phyloP scores from a whole-genome alignment of 2,113 vertebrate genomes.

The Panurus biarmicus region DNA sequence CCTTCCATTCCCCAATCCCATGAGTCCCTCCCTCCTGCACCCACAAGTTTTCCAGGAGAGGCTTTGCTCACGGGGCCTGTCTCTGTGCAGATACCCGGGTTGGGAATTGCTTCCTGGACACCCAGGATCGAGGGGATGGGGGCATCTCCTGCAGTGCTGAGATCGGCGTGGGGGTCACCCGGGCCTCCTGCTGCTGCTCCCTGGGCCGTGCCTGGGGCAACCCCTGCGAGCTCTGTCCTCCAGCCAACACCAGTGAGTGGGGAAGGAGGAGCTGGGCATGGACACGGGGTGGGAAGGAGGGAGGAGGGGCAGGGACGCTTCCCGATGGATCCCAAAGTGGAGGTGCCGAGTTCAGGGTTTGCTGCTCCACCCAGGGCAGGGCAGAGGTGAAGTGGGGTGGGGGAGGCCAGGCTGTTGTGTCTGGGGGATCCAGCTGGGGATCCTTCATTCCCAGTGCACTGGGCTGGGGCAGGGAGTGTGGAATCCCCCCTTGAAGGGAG shows the following conservation, averaged over 20 bases:
- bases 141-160: slow-evolving; percentile 86
- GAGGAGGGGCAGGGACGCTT: fast-evolving
- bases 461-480: background rate
- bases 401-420: background rate
- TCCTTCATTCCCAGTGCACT: background rate
- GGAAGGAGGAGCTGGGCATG: background rate
- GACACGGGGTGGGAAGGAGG: background rate
- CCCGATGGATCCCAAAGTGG: background rate
- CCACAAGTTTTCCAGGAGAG: background rate
- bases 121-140: slow-evolving; percentile 80
- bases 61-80: background rate
- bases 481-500: too few species aligned
- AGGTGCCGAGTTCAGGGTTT: fast-evolving
- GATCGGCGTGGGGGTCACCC: slow-evolving; percentile 84
- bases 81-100: slow-evolving; percentile 79
- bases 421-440: background rate
- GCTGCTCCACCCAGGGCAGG: background rate
- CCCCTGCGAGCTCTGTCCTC: slow-evolving; percentile 88
- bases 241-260: slow-evolving; percentile 83
- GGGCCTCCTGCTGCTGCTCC: slow-evolving; percentile 91
- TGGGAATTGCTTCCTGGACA: slow-evolving; percentile 90
- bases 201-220: slow-evolving; percentile 88
- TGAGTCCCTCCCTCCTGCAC: background rate
- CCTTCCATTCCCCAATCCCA: background rate
- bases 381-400: background rate